Conservation (phyloP, 2,113 vertebrate species). For the Spizaetus ornatus region DNA sequence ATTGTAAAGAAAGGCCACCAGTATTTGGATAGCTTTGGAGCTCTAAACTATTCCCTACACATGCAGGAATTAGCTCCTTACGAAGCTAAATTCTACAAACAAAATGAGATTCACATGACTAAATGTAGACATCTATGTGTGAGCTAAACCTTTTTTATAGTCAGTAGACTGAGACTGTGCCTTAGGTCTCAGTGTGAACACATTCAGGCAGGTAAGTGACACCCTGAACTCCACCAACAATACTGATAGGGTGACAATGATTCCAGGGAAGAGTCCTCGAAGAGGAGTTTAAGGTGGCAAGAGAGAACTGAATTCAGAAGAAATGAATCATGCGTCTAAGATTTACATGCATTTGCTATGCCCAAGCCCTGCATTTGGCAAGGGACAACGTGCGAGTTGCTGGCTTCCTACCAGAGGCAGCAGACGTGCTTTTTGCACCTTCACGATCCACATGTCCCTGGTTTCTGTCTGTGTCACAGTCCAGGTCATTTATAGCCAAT, state of each 20-base stretch:
- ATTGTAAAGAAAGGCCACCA: background rate
- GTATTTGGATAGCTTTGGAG: background rate
- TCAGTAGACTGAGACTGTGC: background rate
- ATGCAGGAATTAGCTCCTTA: background rate
- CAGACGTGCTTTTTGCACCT: background rate
- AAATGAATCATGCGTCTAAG: background rate
- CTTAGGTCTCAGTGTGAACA: background rate
- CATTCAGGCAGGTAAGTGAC: background rate
- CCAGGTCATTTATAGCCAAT: background rate
- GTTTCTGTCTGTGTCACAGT: background rate
- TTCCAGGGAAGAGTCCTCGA: background rate
- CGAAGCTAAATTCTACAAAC: background rate
- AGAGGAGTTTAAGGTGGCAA: background rate
- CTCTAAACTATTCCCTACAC: background rate
- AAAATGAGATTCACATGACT: rapidly evolving
- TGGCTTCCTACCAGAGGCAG: background rate
- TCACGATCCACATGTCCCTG: background rate
- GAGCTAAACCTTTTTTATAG: background rate
- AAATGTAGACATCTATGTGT: background rate
- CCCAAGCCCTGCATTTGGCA: background rate
- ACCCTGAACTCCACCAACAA: background rate
- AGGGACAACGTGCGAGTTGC: background rate
- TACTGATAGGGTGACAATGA: background rate
- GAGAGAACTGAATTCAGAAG: background rate
- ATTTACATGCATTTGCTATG: background rate